phyloP scores from a whole-genome alignment of 2,888 invertebrate genomes.

The Malthinus seriepunctatus region DNA sequence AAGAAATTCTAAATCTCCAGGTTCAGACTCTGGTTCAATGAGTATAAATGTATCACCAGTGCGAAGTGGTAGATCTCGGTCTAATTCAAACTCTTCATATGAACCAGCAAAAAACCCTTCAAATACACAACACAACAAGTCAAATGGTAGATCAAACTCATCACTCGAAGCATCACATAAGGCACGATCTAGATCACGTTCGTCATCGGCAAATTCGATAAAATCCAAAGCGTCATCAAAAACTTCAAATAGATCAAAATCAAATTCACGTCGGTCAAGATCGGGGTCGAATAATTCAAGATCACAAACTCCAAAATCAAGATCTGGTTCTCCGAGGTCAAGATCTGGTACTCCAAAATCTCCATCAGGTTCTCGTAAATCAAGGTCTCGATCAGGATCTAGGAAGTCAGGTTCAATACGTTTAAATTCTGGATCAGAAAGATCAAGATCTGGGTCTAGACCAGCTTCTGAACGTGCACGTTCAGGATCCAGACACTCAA shows the following conservation, averaged over 20 bases:
- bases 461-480: slow-evolving; percentile 24
- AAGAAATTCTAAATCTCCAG: slow-evolving; percentile 28
- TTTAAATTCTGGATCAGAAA: slow-evolving; percentile 41
- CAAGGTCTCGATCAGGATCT: slow-evolving; percentile 42
- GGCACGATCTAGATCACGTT: slow-evolving; percentile 30
- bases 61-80: slow-evolving; percentile 35
- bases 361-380: slow-evolving; percentile 24
- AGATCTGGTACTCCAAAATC: slow-evolving; percentile 31
- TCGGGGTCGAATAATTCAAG: neutral
- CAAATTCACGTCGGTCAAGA: neutral
- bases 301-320: slow-evolving; percentile 5
- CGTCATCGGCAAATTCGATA: slow-evolving; percentile 35
- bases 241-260: slow-evolving; percentile 6
- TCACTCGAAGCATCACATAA: neutral
- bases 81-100: slow-evolving; percentile 32
- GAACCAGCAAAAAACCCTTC: slow-evolving; percentile 30
- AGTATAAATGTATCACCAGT: slow-evolving; percentile 33
- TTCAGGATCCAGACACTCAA: slow-evolving; percentile 35
- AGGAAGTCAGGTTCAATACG: slow-evolving; percentile 31
- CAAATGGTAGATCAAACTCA: neutral
- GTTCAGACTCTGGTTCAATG: slow-evolving; percentile 33
- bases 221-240: slow-evolving; percentile 18
- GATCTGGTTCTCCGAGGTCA: slow-evolving; percentile 22
- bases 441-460: slow-evolving; percentile 24
- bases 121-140: slow-evolving; percentile 7